phyloP scores from a whole-genome alignment of 2,888 invertebrate species.

The Andrena fulva region DNA sequence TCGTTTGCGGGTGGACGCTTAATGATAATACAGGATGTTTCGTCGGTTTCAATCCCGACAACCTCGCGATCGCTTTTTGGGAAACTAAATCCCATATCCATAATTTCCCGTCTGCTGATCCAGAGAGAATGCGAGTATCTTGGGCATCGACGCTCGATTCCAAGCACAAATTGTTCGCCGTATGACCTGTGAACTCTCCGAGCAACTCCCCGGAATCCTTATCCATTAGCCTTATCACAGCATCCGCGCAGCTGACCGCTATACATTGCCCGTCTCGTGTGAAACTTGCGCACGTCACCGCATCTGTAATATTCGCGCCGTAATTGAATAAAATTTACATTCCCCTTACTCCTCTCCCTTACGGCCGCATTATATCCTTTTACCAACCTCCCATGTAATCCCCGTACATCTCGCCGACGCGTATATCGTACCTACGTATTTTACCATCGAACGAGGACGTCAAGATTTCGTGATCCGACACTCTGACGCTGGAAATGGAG shows the following conservation, averaged over 20 bases:
- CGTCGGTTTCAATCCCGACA: conserved; percentile 82
- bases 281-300: conserved; percentile 93
- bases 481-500: conserved; percentile 91
- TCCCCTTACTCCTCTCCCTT: not conserved
- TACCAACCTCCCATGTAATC: conserved; percentile 92
- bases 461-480: conserved; percentile 96
- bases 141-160: conserved; percentile 94
- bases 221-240: conserved; percentile 93
- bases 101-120: conserved; percentile 94
- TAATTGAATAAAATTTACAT: not conserved
- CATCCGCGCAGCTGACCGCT: conserved; percentile 94
- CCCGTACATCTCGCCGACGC: conserved; percentile 92
- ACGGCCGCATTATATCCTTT: not conserved
- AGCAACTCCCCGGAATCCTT: conserved; percentile 93
- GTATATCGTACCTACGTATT: conserved; percentile 95
- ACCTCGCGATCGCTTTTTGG: conserved; percentile 86
- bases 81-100: conserved; percentile 96
- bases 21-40: conserved; percentile 87
- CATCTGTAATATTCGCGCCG: conserved; percentile 84
- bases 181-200: conserved; percentile 93
- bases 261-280: conserved; percentile 97
- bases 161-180: conserved; percentile 92
- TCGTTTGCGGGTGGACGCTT: conserved; percentile 92
- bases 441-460: conserved; percentile 96
- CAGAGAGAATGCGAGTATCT: conserved; percentile 95